Conservation (phyloP, 2,888 invertebrate species). For the Ectemnius lituratus region DNA sequence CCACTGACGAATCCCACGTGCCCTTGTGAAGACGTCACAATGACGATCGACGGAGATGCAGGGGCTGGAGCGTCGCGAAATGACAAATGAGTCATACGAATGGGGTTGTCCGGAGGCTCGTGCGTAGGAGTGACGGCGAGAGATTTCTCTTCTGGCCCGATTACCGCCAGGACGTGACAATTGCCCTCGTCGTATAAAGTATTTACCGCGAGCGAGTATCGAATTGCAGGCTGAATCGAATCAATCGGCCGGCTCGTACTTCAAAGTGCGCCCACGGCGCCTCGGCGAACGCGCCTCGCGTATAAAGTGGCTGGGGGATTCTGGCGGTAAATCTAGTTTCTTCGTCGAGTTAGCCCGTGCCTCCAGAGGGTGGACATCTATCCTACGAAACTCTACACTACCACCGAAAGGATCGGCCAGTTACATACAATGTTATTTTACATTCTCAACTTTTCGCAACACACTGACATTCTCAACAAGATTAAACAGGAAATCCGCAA, state of each 20-base stretch:
- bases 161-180: constrained; percentile 44
- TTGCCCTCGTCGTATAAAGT: constrained; percentile 23
- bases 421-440: no score
- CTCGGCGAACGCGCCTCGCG: constrained; percentile 28
- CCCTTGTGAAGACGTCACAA: constrained; percentile 35
- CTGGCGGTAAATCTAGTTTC: constrained; percentile 53
- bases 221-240: constrained; percentile 57
- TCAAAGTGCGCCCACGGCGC: constrained; percentile 46
- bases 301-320: constrained; percentile 32
- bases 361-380: constrained; percentile 6
- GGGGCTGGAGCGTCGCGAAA: constrained; percentile 42
- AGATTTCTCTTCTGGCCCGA: constrained; percentile 23
- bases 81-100: constrained; percentile 62
- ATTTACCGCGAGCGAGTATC: constrained; percentile 37
- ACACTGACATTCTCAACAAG: not conserved
- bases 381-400: not conserved
- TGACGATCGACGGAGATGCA: constrained; percentile 30
- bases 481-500: not conserved
- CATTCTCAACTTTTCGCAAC: not conserved
- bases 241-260: constrained; percentile 57
- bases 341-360: constrained; percentile 47
- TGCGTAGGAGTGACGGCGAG: not conserved
- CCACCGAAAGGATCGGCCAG: not conserved
- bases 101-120: constrained; percentile 28
- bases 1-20: constrained; percentile 17